Evolutionary conservation across 37 sponge, comb jelly and placozoan genomes (phyloP), one percentile per base, ranked within the genome.

Genomic region (Ianthella basta): DNA sequence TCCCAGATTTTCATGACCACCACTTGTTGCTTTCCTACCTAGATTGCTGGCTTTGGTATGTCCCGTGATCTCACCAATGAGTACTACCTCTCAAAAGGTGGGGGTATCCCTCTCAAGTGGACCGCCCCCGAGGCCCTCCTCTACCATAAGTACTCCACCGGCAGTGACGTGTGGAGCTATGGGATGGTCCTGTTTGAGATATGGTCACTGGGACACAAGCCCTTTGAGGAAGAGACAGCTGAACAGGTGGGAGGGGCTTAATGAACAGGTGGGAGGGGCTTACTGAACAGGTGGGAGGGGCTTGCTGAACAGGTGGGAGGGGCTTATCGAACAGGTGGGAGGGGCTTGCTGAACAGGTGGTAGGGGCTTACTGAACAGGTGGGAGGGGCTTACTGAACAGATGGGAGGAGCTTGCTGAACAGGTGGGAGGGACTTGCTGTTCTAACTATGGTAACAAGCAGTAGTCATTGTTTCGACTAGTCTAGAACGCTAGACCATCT

Each of bases 101-200:
- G 82, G 25, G n/a, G 25, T 24, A 81, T 81, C 38, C 82, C 82
- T n/a, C 61, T 81, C 63, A 81, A 81, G 82, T 81, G 82, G 82
- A 81, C 60, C 10, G 82, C 82, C 27, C 82, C 82, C 19, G 82
- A 81, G 65, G 82, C 70, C 35, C 29, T 69, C 34, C 34, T 69
- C 70, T 69, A 69, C 33, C 29, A 69, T 33, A 69, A 69, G 34
- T 69, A 69, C 70, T 34, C 70, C 33, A 69, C 34, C 34, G 34
- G 34, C 18, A 69, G 70, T 69, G 70, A 69, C 34, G 70, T 69
- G 70, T 69, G 70, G 70, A 69, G 70, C 34, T 69, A 30, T 69
- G 70, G 70, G 34, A 69, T 69, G 70, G 70, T 69, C 70, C 29
- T 69, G 70, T 69, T 34, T 69, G 70, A 69, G 70, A 69, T 69